Conservation (phyloP, 2,888 invertebrate species). For the Brachyptera putata region DNA sequence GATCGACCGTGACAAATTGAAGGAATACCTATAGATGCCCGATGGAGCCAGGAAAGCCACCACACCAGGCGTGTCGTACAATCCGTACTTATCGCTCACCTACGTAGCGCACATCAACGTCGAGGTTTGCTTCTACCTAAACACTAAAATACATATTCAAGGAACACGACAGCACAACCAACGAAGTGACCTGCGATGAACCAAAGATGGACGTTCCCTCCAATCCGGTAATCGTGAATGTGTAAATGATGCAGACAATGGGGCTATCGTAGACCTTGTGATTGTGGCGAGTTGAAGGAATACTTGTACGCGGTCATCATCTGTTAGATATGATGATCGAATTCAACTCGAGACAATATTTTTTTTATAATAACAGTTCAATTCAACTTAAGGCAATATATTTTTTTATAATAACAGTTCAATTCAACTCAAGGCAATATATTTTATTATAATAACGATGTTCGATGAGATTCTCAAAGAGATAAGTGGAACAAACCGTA, state of each 20-base stretch:
- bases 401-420: too few species aligned
- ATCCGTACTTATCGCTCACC: constrained; percentile 38
- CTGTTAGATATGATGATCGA: constrained; percentile 30
- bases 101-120: constrained; percentile 44
- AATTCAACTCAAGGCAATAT: too few species aligned
- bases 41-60: too few species aligned
- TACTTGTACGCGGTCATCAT: constrained; percentile 25
- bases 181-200: constrained; percentile 1
- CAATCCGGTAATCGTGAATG: too few species aligned
- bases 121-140: constrained; percentile 34
- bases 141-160: constrained; percentile 36
- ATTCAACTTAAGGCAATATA: too few species aligned
- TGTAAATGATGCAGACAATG: too few species aligned
- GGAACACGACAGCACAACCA: constrained; percentile 35
- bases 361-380: too few species aligned
- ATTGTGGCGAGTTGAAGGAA: not conserved
- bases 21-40: too few species aligned
- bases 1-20: too few species aligned
- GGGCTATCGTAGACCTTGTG: not conserved
- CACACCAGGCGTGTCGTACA: constrained; percentile 45
- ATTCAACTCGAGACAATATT: too few species aligned
- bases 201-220: not conserved
- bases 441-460: too few species aligned
- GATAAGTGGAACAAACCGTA: constrained; percentile 35
- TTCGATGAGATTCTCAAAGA: constrained; percentile 23